phyloP scores from a whole-genome alignment of 2,113 vertebrate genomes.

The Sinosuthora webbiana region DNA sequence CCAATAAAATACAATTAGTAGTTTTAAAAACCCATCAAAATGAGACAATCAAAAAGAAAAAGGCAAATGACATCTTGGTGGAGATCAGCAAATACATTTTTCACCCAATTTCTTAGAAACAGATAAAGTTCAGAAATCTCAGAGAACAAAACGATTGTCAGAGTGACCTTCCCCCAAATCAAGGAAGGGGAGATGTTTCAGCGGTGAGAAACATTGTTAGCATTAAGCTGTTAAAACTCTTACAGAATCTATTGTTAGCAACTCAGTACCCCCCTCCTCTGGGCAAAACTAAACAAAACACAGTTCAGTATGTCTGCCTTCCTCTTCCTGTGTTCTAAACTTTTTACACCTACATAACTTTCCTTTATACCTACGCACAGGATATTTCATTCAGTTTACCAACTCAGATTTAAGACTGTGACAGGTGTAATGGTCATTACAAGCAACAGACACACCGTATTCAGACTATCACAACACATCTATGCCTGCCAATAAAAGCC shows the following conservation, averaged over 20 bases:
- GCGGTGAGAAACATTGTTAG: neutral
- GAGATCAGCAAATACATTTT: neutral
- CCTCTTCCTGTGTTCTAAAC: neutral
- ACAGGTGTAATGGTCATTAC: neutral
- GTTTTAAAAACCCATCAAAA: neutral
- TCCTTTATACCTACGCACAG: neutral
- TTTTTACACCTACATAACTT: too few relatives aligned
- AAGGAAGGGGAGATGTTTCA: neutral
- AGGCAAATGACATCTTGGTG: neutral
- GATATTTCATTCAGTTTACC: neutral
- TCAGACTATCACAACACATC: neutral
- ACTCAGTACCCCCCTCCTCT: neutral
- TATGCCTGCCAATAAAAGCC: neutral
- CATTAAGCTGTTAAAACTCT: neutral
- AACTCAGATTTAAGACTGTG: neutral
- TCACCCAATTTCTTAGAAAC: neutral
- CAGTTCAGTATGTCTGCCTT: rapidly evolving
- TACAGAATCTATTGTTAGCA: neutral
- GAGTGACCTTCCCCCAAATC: neutral
- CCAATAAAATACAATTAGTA: neutral
- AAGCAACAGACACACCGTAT: neutral
- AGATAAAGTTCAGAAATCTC: neutral
- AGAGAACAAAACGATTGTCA: neutral
- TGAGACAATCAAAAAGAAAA: neutral
- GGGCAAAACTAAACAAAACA: neutral